Evolutionary conservation across 2,888 invertebrate species (phyloP).

Genomic region (Calameuta filiformis): DNA sequence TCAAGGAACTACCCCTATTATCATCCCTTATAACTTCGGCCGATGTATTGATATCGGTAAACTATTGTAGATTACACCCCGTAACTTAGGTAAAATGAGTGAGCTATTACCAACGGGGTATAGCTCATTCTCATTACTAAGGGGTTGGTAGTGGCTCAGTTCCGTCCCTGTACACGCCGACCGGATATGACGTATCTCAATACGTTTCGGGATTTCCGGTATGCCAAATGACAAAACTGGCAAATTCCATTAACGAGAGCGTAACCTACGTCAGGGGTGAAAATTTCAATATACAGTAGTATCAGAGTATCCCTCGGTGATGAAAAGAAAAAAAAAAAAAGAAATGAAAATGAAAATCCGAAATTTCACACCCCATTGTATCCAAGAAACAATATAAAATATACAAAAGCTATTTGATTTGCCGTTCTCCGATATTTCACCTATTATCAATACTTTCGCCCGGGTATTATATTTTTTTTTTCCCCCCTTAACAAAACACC

Average conservation of each 20-base stretch:
- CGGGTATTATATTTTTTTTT: not conserved
- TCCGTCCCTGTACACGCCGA: not conserved
- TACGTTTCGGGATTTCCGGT: not conserved
- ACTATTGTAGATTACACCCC: not conserved
- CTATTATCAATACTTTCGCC: not conserved
- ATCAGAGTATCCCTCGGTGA: not conserved
- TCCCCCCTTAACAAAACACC: not conserved
- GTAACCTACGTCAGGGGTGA: not conserved
- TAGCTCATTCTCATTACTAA: not conserved
- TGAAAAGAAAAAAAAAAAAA: not conserved
- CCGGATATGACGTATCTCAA: conserved; percentile 4
- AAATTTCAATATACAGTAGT: not conserved
- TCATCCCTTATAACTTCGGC: not conserved
- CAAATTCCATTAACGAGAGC: too few relatives aligned
- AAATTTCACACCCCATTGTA: not conserved
- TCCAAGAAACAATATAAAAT: not conserved
- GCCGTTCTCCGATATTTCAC: not conserved
- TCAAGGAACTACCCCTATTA: not conserved
- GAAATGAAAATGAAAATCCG: not conserved
- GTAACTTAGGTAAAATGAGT: not conserved
- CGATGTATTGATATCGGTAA: not conserved
- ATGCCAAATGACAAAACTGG: too few relatives aligned
- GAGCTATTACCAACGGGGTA: not conserved
- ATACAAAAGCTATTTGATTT: not conserved
- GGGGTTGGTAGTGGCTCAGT: not conserved